phyloP scores from a whole-genome alignment of 1,140 invertebrate genomes.

The Adelges cooleyi region DNA sequence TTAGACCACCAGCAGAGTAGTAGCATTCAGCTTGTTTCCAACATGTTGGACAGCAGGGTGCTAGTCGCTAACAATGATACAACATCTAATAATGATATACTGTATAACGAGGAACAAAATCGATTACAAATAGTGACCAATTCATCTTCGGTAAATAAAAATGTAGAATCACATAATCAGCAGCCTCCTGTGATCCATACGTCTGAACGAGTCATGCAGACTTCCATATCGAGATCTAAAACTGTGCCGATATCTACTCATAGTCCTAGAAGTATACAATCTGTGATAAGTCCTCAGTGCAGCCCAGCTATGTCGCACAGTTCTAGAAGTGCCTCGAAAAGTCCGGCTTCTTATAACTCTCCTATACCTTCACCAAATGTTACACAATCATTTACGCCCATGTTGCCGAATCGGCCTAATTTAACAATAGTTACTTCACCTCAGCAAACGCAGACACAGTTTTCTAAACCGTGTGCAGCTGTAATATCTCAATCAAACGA shows the following conservation, averaged over 20 bases:
- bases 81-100: slow-evolving; percentile 10
- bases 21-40: slow-evolving; percentile 21
- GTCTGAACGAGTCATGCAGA: slow-evolving; percentile 20
- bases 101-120: slow-evolving; percentile 23
- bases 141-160: slow-evolving; percentile 18
- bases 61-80: slow-evolving; percentile 11
- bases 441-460: slow-evolving; percentile 3
- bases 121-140: slow-evolving; percentile 21
- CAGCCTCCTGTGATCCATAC: slow-evolving; percentile 19
- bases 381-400: slow-evolving; percentile 16
- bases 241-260: slow-evolving; percentile 19
- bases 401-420: slow-evolving; percentile 33
- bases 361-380: slow-evolving; percentile 21
- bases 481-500: slow-evolving; percentile 29
- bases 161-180: slow-evolving; percentile 18
- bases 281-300: slow-evolving; percentile 30
- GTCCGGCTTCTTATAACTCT: slow-evolving; percentile 29
- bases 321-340: slow-evolving; percentile 28
- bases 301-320: slow-evolving; percentile 29
- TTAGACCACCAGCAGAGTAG: slow-evolving; percentile 24
- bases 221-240: slow-evolving; percentile 25
- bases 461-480: slow-evolving; percentile 26
- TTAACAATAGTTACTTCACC: slow-evolving; percentile 34
- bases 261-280: slow-evolving; percentile 27
- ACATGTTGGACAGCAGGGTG: slow-evolving; percentile 8